Percentiles rank a stretch among this genome's conserved stretches.
Evolutionary conservation across 2,797 vertebrate genomes (phyloP).

Genomic region (Alcedo atthis): DNA sequence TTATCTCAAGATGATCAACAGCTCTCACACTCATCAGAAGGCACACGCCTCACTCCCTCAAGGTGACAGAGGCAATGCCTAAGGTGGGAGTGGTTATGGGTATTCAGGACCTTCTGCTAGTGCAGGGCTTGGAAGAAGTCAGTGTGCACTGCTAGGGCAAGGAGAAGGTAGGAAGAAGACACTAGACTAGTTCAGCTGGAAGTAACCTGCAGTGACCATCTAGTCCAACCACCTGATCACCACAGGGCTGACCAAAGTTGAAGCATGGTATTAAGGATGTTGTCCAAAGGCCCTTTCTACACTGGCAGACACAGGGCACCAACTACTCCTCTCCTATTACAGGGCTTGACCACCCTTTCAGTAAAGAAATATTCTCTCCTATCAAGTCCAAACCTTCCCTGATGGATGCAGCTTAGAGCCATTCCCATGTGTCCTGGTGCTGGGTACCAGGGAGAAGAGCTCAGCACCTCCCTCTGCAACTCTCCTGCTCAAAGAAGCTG

Average conservation of each 20-base stretch:
- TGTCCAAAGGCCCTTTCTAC: not conserved
- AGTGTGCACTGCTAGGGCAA: not conserved
- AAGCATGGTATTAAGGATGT: not conserved
- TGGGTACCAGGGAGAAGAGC: not conserved
- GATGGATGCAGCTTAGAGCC: not conserved
- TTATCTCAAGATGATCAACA: not conserved
- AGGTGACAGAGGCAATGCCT: not conserved
- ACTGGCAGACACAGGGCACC: not conserved
- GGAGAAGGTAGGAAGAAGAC: not conserved
- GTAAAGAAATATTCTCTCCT: not conserved
- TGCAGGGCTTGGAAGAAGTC: not conserved
- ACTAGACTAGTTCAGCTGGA: not conserved
- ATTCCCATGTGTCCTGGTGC: accelerated
- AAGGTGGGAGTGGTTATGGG: not conserved
- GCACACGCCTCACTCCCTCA: not conserved
- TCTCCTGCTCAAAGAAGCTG: not conserved
- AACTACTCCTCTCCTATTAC: not conserved
- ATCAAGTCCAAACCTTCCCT: not conserved
- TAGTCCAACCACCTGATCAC: not conserved
- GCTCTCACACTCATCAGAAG: not conserved
- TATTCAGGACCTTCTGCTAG: not conserved
- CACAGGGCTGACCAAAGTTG: not conserved
- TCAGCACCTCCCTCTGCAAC: too few relatives aligned
- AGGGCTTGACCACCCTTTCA: not conserved
- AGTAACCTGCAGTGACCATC: not conserved